Evolutionary conservation across 2,888 invertebrate genomes (phyloP).

Genomic region (Hymenopus coronatus): DNA sequence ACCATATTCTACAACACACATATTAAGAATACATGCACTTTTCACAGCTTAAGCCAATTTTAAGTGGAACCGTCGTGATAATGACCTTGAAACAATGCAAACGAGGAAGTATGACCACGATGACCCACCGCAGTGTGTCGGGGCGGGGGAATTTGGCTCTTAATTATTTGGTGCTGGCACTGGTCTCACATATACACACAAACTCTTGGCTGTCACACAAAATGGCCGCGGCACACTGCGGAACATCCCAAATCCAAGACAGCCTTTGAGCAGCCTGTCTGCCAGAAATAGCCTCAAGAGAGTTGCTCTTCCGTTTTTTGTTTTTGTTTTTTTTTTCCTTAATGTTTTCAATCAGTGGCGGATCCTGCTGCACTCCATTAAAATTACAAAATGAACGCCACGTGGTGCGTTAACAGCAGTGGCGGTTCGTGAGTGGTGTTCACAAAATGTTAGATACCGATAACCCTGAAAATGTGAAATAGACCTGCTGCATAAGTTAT

Average conservation of each 20-base stretch:
- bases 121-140: neutral
- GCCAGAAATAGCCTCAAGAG: neutral
- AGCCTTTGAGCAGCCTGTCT: neutral
- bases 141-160: neutral
- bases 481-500: too few species aligned
- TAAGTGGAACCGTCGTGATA: neutral
- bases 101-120: neutral
- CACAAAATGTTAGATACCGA: too few species aligned
- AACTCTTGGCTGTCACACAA: constrained; percentile 19
- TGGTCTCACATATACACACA: neutral
- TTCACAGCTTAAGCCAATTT: neutral
- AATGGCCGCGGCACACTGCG: constrained; percentile 3
- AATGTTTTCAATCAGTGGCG: neutral
- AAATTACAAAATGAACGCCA: too few species aligned
- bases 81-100: neutral
- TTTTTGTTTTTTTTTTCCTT: too few species aligned
- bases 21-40: neutral
- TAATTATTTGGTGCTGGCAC: neutral
- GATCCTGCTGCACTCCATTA: neutral
- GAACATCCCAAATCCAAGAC: neutral
- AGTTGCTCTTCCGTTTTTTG: neutral
- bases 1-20: neutral
- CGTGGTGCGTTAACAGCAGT: too few species aligned
- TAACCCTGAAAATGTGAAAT: too few species aligned
- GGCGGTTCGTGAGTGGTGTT: too few species aligned